Conservation (phyloP, 2,797 vertebrate species). For the Anabas testudineus region DNA sequence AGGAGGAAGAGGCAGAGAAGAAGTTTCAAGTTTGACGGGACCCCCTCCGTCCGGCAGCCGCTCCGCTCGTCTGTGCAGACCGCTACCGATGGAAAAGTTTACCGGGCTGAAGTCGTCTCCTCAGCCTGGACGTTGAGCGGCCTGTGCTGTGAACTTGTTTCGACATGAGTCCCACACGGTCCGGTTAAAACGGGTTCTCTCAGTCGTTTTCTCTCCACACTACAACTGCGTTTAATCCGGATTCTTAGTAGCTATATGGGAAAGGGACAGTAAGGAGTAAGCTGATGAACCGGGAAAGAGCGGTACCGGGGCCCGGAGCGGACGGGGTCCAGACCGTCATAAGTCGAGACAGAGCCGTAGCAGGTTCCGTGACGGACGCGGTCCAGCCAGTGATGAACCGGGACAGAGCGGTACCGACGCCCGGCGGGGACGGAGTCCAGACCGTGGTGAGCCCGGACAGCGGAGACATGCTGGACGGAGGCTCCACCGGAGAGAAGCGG, state of each 20-base stretch:
- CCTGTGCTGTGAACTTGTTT: conserved; percentile 11
- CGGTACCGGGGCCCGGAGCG: conserved; percentile 78
- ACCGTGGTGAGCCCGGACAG: conserved; percentile 82
- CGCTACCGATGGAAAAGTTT: conserved; percentile 52
- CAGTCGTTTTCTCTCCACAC: background rate
- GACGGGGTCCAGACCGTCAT: conserved; percentile 80
- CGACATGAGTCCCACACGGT: conserved; percentile 18
- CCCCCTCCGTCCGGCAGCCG: background rate
- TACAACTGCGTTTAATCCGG: conserved; percentile 20
- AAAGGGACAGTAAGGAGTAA: conserved; percentile 73
- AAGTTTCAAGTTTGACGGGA: conserved; percentile 50
- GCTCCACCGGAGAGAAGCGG: conserved; percentile 78
- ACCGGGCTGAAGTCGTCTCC: conserved; percentile 5
- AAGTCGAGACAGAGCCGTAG: conserved; percentile 86
- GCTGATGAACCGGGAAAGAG: conserved; percentile 91
- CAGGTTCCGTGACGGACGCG: conserved; percentile 71
- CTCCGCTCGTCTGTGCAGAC: background rate
- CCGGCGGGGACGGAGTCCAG: conserved; percentile 68
- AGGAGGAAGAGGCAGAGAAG: conserved; percentile 11
- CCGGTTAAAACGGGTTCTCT: conserved; percentile 14
- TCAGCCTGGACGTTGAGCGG: conserved; percentile 37
- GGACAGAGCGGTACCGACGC: conserved; percentile 84
- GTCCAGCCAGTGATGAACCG: conserved; percentile 85
- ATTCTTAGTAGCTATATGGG: conserved; percentile 62
- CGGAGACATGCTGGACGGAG: conserved; percentile 84